Evolutionary conservation across 2,113 vertebrate genomes (phyloP).

Genomic region (Actinemys pallida): DNA sequence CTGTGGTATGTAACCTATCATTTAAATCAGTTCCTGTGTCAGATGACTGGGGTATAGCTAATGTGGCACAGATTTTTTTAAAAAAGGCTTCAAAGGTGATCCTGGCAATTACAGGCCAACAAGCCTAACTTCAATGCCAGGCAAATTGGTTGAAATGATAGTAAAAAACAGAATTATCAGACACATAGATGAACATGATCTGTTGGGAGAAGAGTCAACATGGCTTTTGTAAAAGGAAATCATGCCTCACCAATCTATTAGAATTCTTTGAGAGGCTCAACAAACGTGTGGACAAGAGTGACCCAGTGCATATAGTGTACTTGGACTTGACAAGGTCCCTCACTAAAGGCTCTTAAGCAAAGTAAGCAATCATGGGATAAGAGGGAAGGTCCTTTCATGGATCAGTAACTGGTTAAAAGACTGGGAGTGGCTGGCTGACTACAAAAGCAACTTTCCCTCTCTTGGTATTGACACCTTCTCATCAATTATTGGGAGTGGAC

Average conservation of each 20-base stretch:
- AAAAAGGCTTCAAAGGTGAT: neutral
- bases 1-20: neutral
- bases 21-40: neutral
- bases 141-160: neutral
- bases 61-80: neutral
- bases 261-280: no score
- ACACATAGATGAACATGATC: neutral
- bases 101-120: neutral
- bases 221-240: rapidly evolving
- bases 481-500: no score
- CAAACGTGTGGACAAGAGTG: no score
- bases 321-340: no score
- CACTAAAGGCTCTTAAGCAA: no score
- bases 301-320: no score
- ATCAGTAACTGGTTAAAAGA: no score
- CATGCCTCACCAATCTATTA: neutral
- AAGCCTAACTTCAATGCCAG: neutral
- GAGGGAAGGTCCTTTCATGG: no score
- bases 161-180: neutral
- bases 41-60: neutral
- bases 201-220: neutral
- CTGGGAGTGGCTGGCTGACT: no score
- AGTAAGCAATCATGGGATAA: no score
- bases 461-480: no score
- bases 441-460: no score